phyloP scores from a whole-genome alignment of 2,113 vertebrate genomes.

The Oryzias melastigma region DNA sequence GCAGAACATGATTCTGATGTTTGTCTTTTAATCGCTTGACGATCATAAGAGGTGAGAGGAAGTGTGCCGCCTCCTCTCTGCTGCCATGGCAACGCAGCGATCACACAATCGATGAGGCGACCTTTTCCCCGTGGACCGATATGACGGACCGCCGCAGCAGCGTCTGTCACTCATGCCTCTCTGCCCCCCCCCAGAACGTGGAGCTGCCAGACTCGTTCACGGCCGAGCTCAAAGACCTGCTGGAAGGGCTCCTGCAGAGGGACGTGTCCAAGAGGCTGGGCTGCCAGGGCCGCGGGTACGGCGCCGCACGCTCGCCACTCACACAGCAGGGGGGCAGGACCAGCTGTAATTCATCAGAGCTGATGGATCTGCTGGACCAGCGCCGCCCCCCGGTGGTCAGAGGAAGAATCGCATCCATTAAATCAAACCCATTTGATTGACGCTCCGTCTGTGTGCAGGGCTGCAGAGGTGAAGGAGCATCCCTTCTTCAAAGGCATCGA shows the following conservation, averaged over 20 bases:
- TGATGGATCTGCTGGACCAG: conserved; percentile 14
- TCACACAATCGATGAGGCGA: no score
- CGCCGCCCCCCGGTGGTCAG: conserved; percentile 56
- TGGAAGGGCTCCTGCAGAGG: conserved; percentile 91
- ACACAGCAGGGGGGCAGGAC: not conserved
- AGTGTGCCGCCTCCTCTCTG: no score
- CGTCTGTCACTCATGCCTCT: no score
- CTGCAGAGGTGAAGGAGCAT: conserved; percentile 93
- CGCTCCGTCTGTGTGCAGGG: conserved; percentile 65
- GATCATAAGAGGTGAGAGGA: no score
- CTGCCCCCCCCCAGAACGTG: conserved; percentile 80
- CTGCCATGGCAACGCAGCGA: no score
- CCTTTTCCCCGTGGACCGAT: no score
- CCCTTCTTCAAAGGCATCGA: conserved; percentile 94
- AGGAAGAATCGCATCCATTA: not conserved
- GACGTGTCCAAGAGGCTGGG: conserved; percentile 90
- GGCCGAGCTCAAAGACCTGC: conserved; percentile 86
- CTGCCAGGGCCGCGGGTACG: conserved; percentile 90
- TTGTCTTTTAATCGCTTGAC: no score
- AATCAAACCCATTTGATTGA: no score
- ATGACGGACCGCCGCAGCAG: no score
- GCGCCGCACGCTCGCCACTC: conserved; percentile 6
- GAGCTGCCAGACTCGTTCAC: conserved; percentile 94
- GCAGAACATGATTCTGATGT: no score
- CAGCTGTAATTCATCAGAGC: no score